These are phyloP conservation scores for Sebastes ruberrimus DNA, from an alignment of 2,797 vertebrate species.

Conservation along the genomic window DNA sequence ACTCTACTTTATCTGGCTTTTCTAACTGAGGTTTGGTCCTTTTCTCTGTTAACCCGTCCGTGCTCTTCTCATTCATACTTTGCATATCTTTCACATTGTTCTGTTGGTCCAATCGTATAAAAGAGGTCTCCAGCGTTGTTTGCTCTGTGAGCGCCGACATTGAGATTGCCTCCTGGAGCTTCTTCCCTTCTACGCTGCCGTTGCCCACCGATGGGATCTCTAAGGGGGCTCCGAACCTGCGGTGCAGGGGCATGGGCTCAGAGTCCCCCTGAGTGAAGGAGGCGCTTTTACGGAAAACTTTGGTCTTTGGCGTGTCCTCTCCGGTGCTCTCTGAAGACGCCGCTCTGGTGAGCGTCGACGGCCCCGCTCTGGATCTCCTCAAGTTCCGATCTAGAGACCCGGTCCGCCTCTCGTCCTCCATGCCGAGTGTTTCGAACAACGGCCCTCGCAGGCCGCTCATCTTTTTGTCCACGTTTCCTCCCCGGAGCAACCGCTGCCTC, in stretches of 20 bases:
- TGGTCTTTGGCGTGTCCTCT: slow-evolving; percentile 81
- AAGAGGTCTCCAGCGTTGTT: slow-evolving; percentile 39
- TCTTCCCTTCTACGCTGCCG: slow-evolving; percentile 71
- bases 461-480: slow-evolving; percentile 86
- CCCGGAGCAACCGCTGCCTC: slow-evolving; percentile 90
- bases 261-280: slow-evolving; percentile 92
- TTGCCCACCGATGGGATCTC: slow-evolving; percentile 87
- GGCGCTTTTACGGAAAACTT: slow-evolving; percentile 88
- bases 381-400: slow-evolving; percentile 77
- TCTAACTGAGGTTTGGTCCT: slow-evolving; percentile 58
- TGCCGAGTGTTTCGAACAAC: slow-evolving; percentile 91
- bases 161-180: slow-evolving; percentile 88
- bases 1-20: slow-evolving; percentile 19
- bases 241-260: slow-evolving; percentile 89
- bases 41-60: slow-evolving; percentile 27
- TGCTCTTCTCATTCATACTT: slow-evolving; percentile 25
- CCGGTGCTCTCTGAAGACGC: slow-evolving; percentile 86
- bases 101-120: slow-evolving; percentile 61
- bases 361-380: slow-evolving; percentile 74
- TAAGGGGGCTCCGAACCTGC: slow-evolving; percentile 90
- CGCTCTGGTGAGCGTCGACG: slow-evolving; percentile 80
- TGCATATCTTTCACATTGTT: slow-evolving; percentile 22
- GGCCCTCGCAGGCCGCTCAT: slow-evolving; percentile 95
- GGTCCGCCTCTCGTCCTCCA: slow-evolving; percentile 80
- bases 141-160: slow-evolving; percentile 88